Percentiles rank a stretch among this genome's conserved stretches.
phyloP scores from a whole-genome alignment of 2,113 vertebrate genomes.

The Meleagris gallopavo region DNA sequence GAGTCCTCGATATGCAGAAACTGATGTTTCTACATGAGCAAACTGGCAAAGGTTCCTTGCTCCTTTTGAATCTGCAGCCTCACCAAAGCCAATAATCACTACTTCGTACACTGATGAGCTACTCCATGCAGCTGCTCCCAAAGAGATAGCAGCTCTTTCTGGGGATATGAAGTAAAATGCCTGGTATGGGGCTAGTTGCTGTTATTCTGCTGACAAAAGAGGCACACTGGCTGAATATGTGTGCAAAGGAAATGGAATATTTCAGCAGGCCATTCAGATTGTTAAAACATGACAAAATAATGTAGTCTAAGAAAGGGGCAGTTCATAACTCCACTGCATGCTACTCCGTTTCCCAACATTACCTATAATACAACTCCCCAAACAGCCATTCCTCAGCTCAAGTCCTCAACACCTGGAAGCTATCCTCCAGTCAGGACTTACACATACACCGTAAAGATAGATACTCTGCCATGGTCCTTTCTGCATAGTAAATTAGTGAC shows the following conservation, averaged over 20 bases:
- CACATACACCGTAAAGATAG: background rate
- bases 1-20: background rate
- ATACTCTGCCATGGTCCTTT: background rate
- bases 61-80: background rate
- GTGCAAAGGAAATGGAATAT: background rate
- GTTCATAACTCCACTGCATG: background rate
- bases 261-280: background rate
- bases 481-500: background rate
- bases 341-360: background rate
- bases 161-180: background rate
- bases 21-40: background rate
- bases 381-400: background rate
- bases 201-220: background rate
- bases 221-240: background rate
- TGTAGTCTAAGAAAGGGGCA: background rate
- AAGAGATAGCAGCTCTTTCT: background rate
- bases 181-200: accelerated
- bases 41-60: background rate
- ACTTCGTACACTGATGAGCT: background rate
- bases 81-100: background rate
- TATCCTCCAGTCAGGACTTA: background rate
- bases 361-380: background rate
- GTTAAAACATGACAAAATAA: background rate
- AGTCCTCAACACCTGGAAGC: background rate
- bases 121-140: background rate